Evolutionary conservation across 2,113 vertebrate genomes (phyloP).

Genomic region (Oreochromis aureus): DNA sequence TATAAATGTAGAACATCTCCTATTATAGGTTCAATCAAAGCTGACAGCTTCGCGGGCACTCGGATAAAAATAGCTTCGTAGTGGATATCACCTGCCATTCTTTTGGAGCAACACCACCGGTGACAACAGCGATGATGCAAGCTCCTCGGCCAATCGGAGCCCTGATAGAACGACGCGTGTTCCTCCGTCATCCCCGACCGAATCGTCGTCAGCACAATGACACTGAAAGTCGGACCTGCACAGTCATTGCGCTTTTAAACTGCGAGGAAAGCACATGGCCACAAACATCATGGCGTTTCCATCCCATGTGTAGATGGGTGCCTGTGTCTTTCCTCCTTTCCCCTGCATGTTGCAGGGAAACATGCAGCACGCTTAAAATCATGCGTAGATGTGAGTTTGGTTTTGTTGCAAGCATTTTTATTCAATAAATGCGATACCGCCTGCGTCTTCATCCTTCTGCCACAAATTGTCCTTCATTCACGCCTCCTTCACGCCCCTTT

Average conservation of each 20-base stretch:
- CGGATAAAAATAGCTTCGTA: conserved; percentile 49
- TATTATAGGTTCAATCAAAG: conserved; percentile 33
- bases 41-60: conserved; percentile 25
- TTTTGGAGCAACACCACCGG: background rate
- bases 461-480: conserved; percentile 37
- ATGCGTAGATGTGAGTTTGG: background rate
- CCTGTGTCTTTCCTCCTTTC: background rate
- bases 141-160: conserved; percentile 19
- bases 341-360: background rate
- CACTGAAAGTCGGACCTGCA: background rate
- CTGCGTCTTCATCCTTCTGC: background rate
- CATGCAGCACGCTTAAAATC: background rate
- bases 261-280: background rate
- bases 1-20: conserved; percentile 11
- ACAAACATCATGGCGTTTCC: background rate
- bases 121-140: background rate
- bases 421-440: background rate
- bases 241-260: conserved; percentile 11
- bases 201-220: conserved; percentile 13
- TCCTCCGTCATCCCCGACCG: background rate
- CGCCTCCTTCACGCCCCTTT: background rate
- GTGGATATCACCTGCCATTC: conserved; percentile 27
- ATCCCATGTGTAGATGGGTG: background rate
- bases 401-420: background rate
- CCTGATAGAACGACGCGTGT: background rate